Evolutionary conservation across 2,888 invertebrate species (phyloP), one percentile per base, ranked within the genome.

Genomic region (Girardia tigrina): DNA sequence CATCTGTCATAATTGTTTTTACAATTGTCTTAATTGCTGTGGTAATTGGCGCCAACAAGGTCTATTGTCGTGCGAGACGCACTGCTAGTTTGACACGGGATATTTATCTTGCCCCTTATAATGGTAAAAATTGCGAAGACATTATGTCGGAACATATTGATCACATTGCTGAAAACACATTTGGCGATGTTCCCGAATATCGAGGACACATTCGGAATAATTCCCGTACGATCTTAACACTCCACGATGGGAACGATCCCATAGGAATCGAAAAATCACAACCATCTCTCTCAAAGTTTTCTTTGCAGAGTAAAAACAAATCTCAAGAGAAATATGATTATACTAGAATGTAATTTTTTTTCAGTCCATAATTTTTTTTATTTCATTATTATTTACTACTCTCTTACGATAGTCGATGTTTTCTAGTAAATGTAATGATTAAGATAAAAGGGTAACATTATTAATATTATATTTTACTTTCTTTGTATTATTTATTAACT

Each of bases 171-270:
- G 56, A 56, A 56, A 56, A 56, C n/a, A 56, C 56, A 2, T 56
- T 56, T n/a, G n/a, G 56, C 23, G 56, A 56, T 56, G 56, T 56
- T 56, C 56, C 56, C 4, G 56, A 56, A n/a, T 56, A 56, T 56
- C 56, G 56, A 4, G 56, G 56, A 4, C 56, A 56, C n/a, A 56
- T 56, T 56, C n/a, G 56, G 23, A 56, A 56, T n/a, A 56, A 56
- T 56, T 56, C 56, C 20, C 56, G 56, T n/a, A 56, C 56, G n/a
- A 56, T 56, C 4, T n/a, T 56, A 4, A 56, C 56, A 20, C 56
- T 56, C n/a, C n/a, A 56, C 23, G 56, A 56, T n/a, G 56, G 56
- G 2, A 56, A 56, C 23, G 56, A 56, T 20, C n/a, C 23, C n/a
- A n/a, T n/a, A n/a, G n/a, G n/a, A n/a, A 23, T 56, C 2, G 56